Conservation (phyloP, 2,888 invertebrate genomes). For the Hecatera dysodea region DNA sequence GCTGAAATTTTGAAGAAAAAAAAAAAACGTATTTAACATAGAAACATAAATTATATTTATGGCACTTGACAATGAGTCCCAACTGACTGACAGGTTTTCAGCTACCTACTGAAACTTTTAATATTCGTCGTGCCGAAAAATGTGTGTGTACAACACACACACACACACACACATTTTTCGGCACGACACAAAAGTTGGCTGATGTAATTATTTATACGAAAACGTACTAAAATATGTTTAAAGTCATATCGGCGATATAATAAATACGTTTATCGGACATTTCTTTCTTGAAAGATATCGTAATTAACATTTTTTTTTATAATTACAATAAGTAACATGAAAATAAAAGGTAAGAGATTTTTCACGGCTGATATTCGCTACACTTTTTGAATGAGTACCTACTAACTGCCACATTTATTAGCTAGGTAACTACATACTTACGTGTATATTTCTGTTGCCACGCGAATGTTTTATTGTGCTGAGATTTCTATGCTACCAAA, state of each 20-base stretch:
- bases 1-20: too few relatives aligned
- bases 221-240: conserved; percentile 15
- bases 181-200: background rate
- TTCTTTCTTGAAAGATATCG: conserved; percentile 12
- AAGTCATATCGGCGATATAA: conserved; percentile 15
- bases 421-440: too few relatives aligned
- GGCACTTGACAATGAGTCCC: background rate
- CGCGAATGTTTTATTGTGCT: too few relatives aligned
- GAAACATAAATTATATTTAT: too few relatives aligned
- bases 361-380: background rate
- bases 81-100: background rate
- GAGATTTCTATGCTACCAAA: too few relatives aligned
- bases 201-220: conserved; percentile 19
- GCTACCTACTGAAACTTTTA: background rate
- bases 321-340: background rate
- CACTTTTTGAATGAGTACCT: background rate
- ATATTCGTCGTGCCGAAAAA: background rate
- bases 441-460: too few relatives aligned
- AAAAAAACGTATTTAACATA: too few relatives aligned
- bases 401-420: too few relatives aligned
- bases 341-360: background rate
- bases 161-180: conserved; percentile 23
- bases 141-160: background rate
- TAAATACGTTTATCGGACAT: conserved; percentile 1
- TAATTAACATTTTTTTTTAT: conserved; percentile 12